phyloP scores from a whole-genome alignment of 2,113 vertebrate genomes.

The Motacilla alba region DNA sequence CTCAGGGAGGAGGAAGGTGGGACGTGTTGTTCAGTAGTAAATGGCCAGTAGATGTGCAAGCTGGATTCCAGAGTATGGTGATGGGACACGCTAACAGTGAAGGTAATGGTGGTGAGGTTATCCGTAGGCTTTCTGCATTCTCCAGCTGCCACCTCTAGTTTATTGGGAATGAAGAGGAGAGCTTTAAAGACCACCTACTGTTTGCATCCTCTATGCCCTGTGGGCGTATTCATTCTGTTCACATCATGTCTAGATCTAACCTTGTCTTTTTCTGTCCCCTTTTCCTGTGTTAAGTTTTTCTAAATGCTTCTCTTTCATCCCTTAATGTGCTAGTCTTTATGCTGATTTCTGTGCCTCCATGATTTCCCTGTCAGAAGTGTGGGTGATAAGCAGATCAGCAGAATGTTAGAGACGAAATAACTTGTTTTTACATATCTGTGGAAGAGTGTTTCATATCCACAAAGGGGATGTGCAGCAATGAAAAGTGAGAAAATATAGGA shows the following conservation, averaged over 20 bases:
- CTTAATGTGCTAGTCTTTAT: neutral
- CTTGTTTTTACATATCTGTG: neutral
- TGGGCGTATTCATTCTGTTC: neutral
- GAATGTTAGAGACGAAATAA: neutral
- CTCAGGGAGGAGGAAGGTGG: neutral
- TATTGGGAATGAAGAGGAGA: neutral
- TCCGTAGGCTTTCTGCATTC: neutral
- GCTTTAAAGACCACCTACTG: constrained; percentile 29
- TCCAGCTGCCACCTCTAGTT: constrained; percentile 8
- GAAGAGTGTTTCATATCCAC: neutral
- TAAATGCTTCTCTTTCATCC: constrained; percentile 18
- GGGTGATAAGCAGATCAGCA: neutral
- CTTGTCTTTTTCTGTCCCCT: constrained; percentile 34
- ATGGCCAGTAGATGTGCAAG: neutral
- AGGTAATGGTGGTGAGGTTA: neutral
- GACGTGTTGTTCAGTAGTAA: neutral
- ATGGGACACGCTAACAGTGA: neutral
- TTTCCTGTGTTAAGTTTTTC: constrained; percentile 9
- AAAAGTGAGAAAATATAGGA: neutral
- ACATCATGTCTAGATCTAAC: constrained; percentile 20
- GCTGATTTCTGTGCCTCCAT: neutral
- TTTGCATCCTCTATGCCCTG: neutral
- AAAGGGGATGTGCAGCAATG: neutral
- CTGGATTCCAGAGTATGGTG: neutral
- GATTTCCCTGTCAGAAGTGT: neutral